phyloP scores from a whole-genome alignment of 1,140 invertebrate genomes.

The Cyphomyrmex costatus region DNA sequence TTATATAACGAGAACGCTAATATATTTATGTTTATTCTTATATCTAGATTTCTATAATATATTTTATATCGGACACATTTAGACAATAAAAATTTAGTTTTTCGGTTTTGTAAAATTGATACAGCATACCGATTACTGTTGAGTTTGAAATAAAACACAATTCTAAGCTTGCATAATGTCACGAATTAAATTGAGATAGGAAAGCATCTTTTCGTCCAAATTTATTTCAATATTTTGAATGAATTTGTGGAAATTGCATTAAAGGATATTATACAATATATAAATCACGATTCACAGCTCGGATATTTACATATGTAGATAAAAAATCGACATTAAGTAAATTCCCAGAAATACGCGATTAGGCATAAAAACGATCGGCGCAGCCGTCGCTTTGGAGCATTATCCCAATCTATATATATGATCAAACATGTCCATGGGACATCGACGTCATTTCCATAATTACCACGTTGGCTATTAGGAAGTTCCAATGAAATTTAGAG shows the following conservation, averaged over 20 bases:
- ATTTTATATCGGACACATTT: not conserved
- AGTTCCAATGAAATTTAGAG: not conserved
- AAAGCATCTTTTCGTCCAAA: constrained; percentile 1
- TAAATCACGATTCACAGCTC: constrained; percentile 56
- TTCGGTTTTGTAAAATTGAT: no score
- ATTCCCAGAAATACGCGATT: constrained; percentile 60
- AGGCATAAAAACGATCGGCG: constrained; percentile 51
- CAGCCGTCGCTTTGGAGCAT: not conserved
- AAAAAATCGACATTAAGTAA: constrained; percentile 72
- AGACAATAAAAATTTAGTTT: no score
- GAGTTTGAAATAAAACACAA: no score
- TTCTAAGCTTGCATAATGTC: no score
- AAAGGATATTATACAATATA: constrained; percentile 18
- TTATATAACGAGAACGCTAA: not conserved
- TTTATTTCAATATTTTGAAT: constrained; percentile 36
- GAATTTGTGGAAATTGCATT: constrained; percentile 37
- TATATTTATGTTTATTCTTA: not conserved
- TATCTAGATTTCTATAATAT: not conserved
- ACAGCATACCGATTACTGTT: no score
- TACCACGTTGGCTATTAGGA: constrained; percentile 12
- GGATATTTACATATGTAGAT: constrained; percentile 73
- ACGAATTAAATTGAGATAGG: not conserved
- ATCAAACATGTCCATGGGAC: constrained; percentile 21
- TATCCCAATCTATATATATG: constrained; percentile 31
- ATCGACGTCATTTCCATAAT: constrained; percentile 51